Percentiles rank a stretch among this genome's conserved stretches.
phyloP scores from a whole-genome alignment of 2,113 vertebrate genomes.

The Calyptomena viridis region DNA sequence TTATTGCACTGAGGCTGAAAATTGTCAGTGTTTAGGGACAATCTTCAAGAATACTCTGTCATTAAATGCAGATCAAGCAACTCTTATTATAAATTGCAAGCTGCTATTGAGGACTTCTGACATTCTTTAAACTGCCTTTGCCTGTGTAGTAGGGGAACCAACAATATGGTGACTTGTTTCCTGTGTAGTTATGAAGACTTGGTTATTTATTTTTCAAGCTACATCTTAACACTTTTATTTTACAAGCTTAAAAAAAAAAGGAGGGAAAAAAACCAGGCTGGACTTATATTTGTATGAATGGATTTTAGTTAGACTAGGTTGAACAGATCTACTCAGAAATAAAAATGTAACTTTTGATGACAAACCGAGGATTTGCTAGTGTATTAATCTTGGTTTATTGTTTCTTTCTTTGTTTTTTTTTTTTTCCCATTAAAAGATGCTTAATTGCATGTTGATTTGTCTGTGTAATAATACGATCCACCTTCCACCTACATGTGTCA shows the following conservation, averaged over 20 bases:
- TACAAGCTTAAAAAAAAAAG: background rate
- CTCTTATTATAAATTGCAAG: background rate
- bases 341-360: background rate
- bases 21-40: background rate
- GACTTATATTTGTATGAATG: background rate
- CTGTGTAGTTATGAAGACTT: background rate
- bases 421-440: background rate
- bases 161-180: background rate
- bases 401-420: background rate
- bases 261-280: background rate
- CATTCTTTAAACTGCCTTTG: background rate
- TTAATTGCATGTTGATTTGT: background rate
- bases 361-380: background rate
- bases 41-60: background rate
- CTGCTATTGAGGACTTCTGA: background rate
- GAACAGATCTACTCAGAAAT: background rate
- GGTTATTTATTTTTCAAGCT: background rate
- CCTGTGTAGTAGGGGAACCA: background rate
- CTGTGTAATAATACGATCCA: fast-evolving
- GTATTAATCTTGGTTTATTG: background rate
- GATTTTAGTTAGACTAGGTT: background rate
- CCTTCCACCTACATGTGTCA: background rate
- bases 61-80: background rate
- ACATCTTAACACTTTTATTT: background rate
- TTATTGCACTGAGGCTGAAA: background rate